A percentile compares a stretch with the other conserved stretches of the same genome.
phyloP scores from a whole-genome alignment of 2,888 invertebrate genomes.

The Pristionchus exspectatus region DNA sequence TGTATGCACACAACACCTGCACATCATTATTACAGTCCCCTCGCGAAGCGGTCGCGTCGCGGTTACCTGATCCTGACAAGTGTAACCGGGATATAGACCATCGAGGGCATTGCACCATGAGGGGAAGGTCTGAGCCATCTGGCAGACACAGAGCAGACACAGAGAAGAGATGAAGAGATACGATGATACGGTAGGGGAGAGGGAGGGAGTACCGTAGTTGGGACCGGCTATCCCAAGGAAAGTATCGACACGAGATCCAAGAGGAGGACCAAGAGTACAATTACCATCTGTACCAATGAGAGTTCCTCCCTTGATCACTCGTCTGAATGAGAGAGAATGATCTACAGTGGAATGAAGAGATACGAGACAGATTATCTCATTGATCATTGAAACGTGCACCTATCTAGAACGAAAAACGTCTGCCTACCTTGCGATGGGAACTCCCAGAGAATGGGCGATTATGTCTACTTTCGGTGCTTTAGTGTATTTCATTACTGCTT shows the following conservation, averaged over 20 bases:
- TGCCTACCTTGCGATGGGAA: slow-evolving; percentile 63
- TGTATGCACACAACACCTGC: slow-evolving; percentile 76
- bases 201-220: slow-evolving; percentile 68
- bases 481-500: slow-evolving; percentile 76
- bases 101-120: slow-evolving; percentile 78
- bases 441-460: slow-evolving; percentile 77
- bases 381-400: background rate
- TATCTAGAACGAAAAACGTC: background rate
- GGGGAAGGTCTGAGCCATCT: slow-evolving; percentile 77
- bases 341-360: background rate
- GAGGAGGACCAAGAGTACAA: slow-evolving; percentile 75
- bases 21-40: slow-evolving; percentile 47
- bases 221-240: slow-evolving; percentile 77
- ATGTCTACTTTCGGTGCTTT: slow-evolving; percentile 76
- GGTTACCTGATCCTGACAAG: slow-evolving; percentile 73
- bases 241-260: slow-evolving; percentile 74
- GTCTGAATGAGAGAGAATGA: slow-evolving; percentile 61
- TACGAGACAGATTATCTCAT: background rate
- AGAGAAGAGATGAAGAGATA: background rate
- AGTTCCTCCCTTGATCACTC: slow-evolving; percentile 76
- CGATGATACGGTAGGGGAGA: background rate
- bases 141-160: slow-evolving; percentile 75
- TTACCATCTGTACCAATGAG: slow-evolving; percentile 78
- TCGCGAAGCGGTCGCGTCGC: slow-evolving; percentile 26
- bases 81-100: slow-evolving; percentile 74